A percentile compares a stretch with the other conserved stretches of the same genome.
Conservation (phyloP, 1,140 invertebrate species). For the Drosophila repleta region DNA sequence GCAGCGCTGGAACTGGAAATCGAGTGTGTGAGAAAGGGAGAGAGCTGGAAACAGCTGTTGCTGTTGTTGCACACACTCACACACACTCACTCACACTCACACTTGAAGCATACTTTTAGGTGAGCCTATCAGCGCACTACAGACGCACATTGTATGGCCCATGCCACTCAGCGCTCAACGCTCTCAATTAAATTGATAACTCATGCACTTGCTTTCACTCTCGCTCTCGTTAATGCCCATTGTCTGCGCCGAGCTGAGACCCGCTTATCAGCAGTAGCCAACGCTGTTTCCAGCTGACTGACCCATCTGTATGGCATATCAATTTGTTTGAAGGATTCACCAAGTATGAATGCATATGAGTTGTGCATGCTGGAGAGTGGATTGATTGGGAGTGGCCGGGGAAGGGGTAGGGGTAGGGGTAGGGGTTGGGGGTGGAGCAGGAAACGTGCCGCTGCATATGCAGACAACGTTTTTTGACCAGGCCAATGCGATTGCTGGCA, state of each 20-base stretch:
- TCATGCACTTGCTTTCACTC: conserved; percentile 22
- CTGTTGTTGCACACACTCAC: neutral
- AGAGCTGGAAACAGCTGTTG: neutral
- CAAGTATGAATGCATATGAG: conserved; percentile 6
- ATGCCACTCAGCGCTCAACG: conserved; percentile 1
- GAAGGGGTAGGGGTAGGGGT: neutral
- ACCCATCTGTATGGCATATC: conserved; percentile 55
- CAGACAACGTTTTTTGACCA: conserved; percentile 8
- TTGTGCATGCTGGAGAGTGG: neutral
- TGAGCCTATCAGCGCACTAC: neutral
- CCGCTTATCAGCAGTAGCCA: conserved; percentile 55
- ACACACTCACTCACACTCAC: neutral
- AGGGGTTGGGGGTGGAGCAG: neutral
- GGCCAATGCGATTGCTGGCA: conserved; percentile 2
- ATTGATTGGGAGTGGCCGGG: neutral
- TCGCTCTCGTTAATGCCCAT: conserved; percentile 46
- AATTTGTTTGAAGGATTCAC: conserved; percentile 36
- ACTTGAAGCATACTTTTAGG: conserved; percentile 50
- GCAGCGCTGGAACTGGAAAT: neutral
- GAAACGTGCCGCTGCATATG: conserved; percentile 15
- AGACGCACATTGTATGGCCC: neutral
- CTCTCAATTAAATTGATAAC: conserved; percentile 20
- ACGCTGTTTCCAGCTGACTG: conserved; percentile 58
- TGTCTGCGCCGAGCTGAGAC: conserved; percentile 40
- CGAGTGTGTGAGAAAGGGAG: neutral